Evolutionary conservation across 2,888 invertebrate genomes (phyloP).

Genomic region (Drosophila monieri): DNA sequence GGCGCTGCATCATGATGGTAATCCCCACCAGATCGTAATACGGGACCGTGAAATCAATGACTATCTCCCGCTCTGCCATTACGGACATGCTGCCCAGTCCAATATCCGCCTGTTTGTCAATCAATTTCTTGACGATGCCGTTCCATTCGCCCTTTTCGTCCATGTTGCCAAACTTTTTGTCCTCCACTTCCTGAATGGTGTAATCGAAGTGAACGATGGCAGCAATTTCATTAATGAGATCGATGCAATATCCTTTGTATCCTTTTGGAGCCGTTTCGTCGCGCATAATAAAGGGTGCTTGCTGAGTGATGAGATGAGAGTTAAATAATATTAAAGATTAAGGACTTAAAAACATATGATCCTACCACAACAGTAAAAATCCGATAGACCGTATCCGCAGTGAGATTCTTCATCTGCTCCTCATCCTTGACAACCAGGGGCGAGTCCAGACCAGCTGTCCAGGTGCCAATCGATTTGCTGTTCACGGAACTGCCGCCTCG

Average conservation of each 20-base stretch:
- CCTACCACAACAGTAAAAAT: conserved; percentile 93
- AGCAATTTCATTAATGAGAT: conserved; percentile 94
- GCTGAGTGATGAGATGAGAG: conserved; percentile 86
- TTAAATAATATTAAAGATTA: neutral
- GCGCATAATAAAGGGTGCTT: conserved; percentile 92
- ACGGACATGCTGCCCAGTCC: conserved; percentile 97
- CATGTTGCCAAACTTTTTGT: conserved; percentile 95
- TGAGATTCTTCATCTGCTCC: conserved; percentile 89
- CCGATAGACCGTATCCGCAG: conserved; percentile 93
- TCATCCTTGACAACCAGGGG: conserved; percentile 88
- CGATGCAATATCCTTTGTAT: conserved; percentile 96
- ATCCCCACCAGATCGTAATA: conserved; percentile 99
- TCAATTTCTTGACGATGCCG: conserved; percentile 91
- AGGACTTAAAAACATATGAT: conserved; percentile 45
- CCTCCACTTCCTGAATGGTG: conserved; percentile 91
- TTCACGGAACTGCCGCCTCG: conserved; percentile 90
- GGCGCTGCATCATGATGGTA: conserved; percentile 97
- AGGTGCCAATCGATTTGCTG: conserved; percentile 89
- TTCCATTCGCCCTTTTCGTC: conserved; percentile 94
- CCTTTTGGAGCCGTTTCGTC: conserved; percentile 88
- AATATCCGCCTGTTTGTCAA: conserved; percentile 95
- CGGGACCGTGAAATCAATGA: conserved; percentile 98
- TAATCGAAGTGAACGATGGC: conserved; percentile 94
- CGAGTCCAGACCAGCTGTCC: conserved; percentile 90
- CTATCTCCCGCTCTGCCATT: conserved; percentile 98